phyloP scores from a whole-genome alignment of 2,888 invertebrate genomes.

The Emmelina monodactyla region DNA sequence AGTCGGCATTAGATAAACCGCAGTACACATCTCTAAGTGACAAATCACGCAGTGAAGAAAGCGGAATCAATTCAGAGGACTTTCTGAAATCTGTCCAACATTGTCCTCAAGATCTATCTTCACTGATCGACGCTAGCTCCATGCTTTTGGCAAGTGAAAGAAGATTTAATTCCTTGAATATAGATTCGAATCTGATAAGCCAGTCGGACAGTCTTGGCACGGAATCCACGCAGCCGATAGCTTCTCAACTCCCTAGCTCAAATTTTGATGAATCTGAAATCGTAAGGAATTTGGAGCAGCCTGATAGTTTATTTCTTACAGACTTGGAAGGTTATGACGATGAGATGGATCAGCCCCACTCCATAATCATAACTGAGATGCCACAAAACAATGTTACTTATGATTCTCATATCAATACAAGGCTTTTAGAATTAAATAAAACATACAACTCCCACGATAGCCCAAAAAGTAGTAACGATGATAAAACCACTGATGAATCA shows the following conservation, averaged over 20 bases:
- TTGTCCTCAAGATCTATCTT: slow-evolving; percentile 43
- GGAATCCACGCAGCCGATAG: slow-evolving; percentile 12
- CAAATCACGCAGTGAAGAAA: slow-evolving; percentile 34
- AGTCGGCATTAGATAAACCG: slow-evolving; percentile 32
- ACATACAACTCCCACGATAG: slow-evolving; percentile 6
- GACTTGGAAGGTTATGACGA: slow-evolving; percentile 43
- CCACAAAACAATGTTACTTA: slow-evolving; percentile 30
- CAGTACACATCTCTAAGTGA: too few relatives aligned
- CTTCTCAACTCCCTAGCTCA: slow-evolving; percentile 32
- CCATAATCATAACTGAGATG: slow-evolving; percentile 50
- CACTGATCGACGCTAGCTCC: slow-evolving; percentile 36
- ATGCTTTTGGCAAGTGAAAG: slow-evolving; percentile 36
- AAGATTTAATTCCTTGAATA: slow-evolving; percentile 20
- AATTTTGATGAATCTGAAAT: slow-evolving; percentile 49
- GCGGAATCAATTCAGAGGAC: slow-evolving; percentile 35
- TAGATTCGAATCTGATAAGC: slow-evolving; percentile 23
- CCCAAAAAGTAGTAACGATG: slow-evolving; percentile 11
- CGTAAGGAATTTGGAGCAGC: slow-evolving; percentile 27
- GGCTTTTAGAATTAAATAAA: slow-evolving; percentile 1
- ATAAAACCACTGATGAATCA: not conserved
- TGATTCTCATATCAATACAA: slow-evolving; percentile 24
- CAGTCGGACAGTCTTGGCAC: slow-evolving; percentile 13
- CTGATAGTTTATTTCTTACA: slow-evolving; percentile 30
- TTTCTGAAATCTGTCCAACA: slow-evolving; percentile 36
- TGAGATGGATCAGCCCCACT: slow-evolving; percentile 54